Base-by-base conservation (phyloP, 53 echinoderm and acorn worm species). In the Glandiceps talaboti region DNA sequence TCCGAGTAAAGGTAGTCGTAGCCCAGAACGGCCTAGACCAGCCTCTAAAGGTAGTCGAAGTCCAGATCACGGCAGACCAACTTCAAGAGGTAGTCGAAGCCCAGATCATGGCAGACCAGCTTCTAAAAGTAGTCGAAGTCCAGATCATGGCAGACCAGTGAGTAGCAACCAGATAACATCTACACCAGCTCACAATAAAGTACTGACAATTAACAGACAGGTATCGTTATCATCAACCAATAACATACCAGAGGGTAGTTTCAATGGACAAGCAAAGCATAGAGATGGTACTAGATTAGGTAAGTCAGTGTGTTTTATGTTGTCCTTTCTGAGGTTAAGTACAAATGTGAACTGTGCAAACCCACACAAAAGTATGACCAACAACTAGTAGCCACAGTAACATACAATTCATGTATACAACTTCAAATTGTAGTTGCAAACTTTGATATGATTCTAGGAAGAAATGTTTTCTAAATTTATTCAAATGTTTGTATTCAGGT, bases 201-300 rank as follows among this genome's bases (percentile, higher is more conserved):
- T 45, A 12, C 20, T 45, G 20, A 45, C 64, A 12, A 14, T 87
- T 32, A 82, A 85, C 73, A 45, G 91, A 33, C 93, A 90, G 76
- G 73, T 83, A 26, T 93, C 93, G 1, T 81, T 83, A 28, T 77
- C 85, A 1, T 92, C 94, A 20, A 30, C 84, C 20, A 85, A 84
- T 29, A 74, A 86, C 0, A 81, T 94, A 78, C 93, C 93, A 1
- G 93, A 94, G 77, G 94, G 99, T 10, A 89, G 93, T 29, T 99
- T 87, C 77, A 80, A 80, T 26, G 99, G 99, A 25, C 86, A 91
- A 76, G 93, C 89, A 33, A 90, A 79, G 82, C 99, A 99, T 80
- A 83, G 86, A 76, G 99, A 99, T 85, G 99, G 99, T 30, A 91
- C 89, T 27, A 81, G 78, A 74, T 82, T 99, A 73, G 93, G 99